Percentiles rank a stretch among this genome's conserved stretches.
Conservation (phyloP, 2,888 invertebrate species). For the Formica aserva region DNA sequence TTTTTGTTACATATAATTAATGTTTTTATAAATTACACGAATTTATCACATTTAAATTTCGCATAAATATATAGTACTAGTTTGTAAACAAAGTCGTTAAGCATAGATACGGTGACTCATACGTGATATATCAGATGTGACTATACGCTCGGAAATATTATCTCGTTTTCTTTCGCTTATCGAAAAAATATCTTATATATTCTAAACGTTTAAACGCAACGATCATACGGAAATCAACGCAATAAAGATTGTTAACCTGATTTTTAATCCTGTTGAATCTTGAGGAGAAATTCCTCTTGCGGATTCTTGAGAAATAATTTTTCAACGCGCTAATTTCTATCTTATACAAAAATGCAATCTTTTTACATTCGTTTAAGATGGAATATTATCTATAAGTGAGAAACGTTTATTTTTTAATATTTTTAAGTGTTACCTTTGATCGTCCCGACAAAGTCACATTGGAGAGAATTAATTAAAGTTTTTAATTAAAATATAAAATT, state of each 20-base stretch:
- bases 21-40: constrained; percentile 8
- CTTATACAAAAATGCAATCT: neutral
- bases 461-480: constrained; percentile 35
- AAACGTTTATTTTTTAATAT: neutral
- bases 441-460: constrained; percentile 13
- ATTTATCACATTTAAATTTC: constrained; percentile 16
- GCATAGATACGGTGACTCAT: neutral
- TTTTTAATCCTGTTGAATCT: constrained; percentile 77
- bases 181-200: constrained; percentile 73
- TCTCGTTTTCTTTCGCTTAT: constrained; percentile 42
- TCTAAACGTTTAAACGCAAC: constrained; percentile 53
- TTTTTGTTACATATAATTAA: too few relatives aligned
- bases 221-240: constrained; percentile 52
- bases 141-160: constrained; percentile 54
- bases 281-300: constrained; percentile 71
- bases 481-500: constrained; percentile 44
- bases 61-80: neutral
- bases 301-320: neutral
- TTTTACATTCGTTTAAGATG: neutral
- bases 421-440: neutral
- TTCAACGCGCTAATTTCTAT: constrained; percentile 6
- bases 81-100: constrained; percentile 8
- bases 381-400: neutral
- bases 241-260: constrained; percentile 77
- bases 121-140: constrained; percentile 59